Percentiles rank a stretch among this genome's conserved stretches.
Conservation (phyloP, 2,797 vertebrate species). For the Clarias laeviceps region DNA sequence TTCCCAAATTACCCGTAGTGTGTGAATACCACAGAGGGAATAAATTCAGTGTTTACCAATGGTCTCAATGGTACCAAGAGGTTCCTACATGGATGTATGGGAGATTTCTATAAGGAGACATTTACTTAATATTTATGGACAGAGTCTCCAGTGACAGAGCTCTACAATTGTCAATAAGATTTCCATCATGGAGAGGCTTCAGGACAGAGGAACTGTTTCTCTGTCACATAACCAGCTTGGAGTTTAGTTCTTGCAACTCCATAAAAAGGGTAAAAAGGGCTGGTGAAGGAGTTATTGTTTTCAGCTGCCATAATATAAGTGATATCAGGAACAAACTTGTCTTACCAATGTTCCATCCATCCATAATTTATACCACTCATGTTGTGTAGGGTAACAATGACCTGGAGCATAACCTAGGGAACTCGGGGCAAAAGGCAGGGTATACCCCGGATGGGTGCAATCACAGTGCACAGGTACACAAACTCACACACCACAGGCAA, state of each 20-base stretch:
- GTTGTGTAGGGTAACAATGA: no score
- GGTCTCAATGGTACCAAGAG: no score
- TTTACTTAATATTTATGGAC: not conserved
- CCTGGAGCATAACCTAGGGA: no score
- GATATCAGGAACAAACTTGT: not conserved
- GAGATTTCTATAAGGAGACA: not conserved
- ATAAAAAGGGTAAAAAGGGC: not conserved
- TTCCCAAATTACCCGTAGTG: no score
- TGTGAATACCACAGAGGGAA: no score
- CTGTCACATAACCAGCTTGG: not conserved
- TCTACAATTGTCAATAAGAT: not conserved
- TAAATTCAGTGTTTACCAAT: no score
- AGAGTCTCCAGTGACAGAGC: not conserved
- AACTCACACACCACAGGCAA: no score
- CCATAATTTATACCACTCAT: no score
- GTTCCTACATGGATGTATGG: no score
- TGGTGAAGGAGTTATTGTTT: not conserved
- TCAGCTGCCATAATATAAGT: not conserved
- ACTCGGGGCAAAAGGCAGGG: no score
- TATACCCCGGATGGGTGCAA: no score
- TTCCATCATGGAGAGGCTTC: not conserved
- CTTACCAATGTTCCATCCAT: not conserved
- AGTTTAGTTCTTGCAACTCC: not conserved
- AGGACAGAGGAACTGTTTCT: not conserved
- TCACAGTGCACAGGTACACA: no score